These are phyloP conservation scores for Microctenopoma stevenorrisi DNA, from an alignment of 2,797 vertebrate species.

Conservation along the genomic window DNA sequence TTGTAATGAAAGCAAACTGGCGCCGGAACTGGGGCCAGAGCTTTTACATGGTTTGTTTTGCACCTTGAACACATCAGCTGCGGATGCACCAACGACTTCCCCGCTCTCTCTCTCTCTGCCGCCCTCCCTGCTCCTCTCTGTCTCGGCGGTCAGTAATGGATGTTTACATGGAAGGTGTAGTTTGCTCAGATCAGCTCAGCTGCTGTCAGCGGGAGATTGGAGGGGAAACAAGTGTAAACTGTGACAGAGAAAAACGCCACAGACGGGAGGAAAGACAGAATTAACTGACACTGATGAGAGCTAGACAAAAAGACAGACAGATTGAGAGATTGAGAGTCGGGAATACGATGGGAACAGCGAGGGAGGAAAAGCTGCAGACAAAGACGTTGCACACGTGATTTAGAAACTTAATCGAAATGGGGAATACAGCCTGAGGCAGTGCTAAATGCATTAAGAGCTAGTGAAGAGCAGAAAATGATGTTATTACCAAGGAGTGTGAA, in stretches of 20 bases:
- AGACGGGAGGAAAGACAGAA: conserved; percentile 4
- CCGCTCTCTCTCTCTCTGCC: background rate
- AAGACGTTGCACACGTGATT: conserved; percentile 42
- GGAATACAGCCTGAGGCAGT: conserved; percentile 53
- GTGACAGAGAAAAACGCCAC: conserved; percentile 48
- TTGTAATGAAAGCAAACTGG: conserved; percentile 18
- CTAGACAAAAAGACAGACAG: conserved; percentile 8
- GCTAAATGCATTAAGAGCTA: conserved; percentile 59
- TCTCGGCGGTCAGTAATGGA: conserved; percentile 50
- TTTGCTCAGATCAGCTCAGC: conserved; percentile 50
- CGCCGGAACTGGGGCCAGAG: conserved; percentile 61
- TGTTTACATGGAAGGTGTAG: conserved; percentile 62
- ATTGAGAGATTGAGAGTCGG: conserved; percentile 2
- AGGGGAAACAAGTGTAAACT: conserved; percentile 38
- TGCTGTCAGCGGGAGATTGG: conserved; percentile 60
- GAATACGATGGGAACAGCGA: background rate
- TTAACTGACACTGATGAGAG: conserved; percentile 3
- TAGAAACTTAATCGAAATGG: conserved; percentile 55
- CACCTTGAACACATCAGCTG: conserved; percentile 33
- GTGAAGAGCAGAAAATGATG: conserved; percentile 64
- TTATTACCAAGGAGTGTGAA: conserved; percentile 57
- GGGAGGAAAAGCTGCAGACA: conserved; percentile 15
- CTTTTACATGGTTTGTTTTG: conserved; percentile 38
- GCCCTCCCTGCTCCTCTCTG: too few species aligned
- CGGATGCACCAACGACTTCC: conserved; percentile 6